These are phyloP conservation scores for Steinernema scapterisci DNA, from an alignment of 2,888 invertebrate genomes.

Conservation along the genomic window DNA sequence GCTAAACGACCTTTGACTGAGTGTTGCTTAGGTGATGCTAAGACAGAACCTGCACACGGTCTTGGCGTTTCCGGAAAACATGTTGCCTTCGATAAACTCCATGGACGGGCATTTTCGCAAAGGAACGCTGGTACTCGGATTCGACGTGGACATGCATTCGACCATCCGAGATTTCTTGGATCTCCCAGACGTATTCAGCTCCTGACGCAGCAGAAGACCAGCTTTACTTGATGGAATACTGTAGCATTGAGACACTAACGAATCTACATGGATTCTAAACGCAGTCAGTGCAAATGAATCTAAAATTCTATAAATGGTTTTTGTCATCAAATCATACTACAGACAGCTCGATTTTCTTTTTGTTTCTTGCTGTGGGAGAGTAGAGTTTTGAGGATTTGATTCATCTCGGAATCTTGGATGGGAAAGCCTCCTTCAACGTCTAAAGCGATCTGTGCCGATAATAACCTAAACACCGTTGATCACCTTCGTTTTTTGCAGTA, in stretches of 20 bases:
- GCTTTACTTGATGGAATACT: background rate
- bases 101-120: conserved; percentile 33
- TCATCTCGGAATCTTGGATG: too few relatives aligned
- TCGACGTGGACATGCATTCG: conserved; percentile 26
- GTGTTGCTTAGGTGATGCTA: conserved; percentile 29
- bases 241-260: background rate
- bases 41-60: conserved; percentile 30
- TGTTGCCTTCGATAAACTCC: conserved; percentile 21
- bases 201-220: background rate
- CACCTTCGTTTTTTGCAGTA: too few relatives aligned
- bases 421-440: too few relatives aligned
- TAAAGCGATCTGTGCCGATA: too few relatives aligned
- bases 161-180: background rate
- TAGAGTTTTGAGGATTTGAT: too few relatives aligned
- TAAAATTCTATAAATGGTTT: background rate
- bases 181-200: background rate
- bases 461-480: too few relatives aligned
- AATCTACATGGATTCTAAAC: too few relatives aligned
- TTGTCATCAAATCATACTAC: too few relatives aligned
- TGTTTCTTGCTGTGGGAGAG: too few relatives aligned
- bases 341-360: too few relatives aligned
- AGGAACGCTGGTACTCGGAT: conserved; percentile 30
- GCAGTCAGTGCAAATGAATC: background rate
- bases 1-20: background rate
- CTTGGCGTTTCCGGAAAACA: conserved; percentile 5